Percentiles rank a stretch among this genome's conserved stretches.
These are phyloP conservation scores for Camponotus vicinus DNA, from an alignment of 1,140 invertebrate species.

Conservation along the genomic window DNA sequence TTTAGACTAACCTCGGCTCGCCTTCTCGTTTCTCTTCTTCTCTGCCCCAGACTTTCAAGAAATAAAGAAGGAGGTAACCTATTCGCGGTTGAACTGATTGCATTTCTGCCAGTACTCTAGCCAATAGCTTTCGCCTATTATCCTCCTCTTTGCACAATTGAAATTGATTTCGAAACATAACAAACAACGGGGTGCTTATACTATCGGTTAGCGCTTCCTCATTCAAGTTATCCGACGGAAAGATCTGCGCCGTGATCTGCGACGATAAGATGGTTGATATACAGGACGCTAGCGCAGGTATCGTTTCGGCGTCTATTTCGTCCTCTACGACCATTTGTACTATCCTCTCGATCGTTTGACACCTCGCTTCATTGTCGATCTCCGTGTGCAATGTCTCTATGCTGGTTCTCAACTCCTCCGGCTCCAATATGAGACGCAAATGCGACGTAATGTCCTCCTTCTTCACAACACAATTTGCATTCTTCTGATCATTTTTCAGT, in stretches of 20 bases:
- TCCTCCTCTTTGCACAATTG: constrained; percentile 92
- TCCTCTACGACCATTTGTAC: constrained; percentile 89
- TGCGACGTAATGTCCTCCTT: constrained; percentile 86
- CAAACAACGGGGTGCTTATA: constrained; percentile 93
- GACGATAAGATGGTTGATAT: constrained; percentile 86
- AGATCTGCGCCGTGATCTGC: constrained; percentile 85
- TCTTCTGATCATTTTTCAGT: constrained; percentile 85
- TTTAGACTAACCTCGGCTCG: constrained; percentile 83
- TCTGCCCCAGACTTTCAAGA: constrained; percentile 92
- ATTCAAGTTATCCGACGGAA: constrained; percentile 84
- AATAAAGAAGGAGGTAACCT: constrained; percentile 95
- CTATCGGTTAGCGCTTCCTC: constrained; percentile 90
- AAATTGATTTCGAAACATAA: constrained; percentile 92
- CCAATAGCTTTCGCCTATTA: constrained; percentile 90
- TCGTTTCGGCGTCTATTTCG: constrained; percentile 89
- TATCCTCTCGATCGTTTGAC: constrained; percentile 91
- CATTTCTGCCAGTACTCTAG: constrained; percentile 92
- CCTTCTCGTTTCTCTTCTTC: constrained; percentile 87
- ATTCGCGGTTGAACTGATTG: constrained; percentile 90
- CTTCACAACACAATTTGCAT: constrained; percentile 80
- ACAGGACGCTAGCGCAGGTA: constrained; percentile 87
- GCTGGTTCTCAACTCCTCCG: constrained; percentile 88
- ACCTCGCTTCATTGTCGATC: constrained; percentile 89
- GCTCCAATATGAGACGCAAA: constrained; percentile 86
- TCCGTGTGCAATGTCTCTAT: constrained; percentile 89